Evolutionary conservation across 2,113 vertebrate species (phyloP).

Genomic region (Leucosticte australis): DNA sequence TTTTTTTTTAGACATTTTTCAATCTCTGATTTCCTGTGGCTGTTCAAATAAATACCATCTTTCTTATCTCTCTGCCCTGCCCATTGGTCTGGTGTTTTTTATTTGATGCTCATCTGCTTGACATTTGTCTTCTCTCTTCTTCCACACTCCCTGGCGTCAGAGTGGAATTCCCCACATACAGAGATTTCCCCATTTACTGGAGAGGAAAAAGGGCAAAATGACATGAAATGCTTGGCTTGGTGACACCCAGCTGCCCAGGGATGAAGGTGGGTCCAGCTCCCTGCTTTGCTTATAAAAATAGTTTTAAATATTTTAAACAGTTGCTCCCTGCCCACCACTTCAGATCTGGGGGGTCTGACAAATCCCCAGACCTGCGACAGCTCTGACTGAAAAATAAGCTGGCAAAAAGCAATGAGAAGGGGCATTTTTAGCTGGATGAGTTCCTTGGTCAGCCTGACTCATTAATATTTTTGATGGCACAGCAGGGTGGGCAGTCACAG

Average conservation of each 20-base stretch:
- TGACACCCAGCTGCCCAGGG: background rate
- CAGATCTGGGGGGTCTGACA: background rate
- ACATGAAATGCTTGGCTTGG: background rate
- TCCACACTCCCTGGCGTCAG: rapidly evolving
- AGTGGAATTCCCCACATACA: background rate
- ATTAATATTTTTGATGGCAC: background rate
- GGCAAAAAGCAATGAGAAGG: background rate
- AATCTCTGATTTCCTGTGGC: conserved; percentile 45
- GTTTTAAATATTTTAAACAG: background rate
- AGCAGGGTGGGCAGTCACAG: background rate
- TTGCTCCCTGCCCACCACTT: background rate
- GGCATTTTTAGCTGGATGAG: background rate
- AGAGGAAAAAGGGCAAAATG: background rate
- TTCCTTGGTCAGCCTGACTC: background rate
- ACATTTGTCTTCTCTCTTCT: background rate
- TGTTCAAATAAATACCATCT: conserved; percentile 63
- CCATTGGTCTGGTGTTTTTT: background rate
- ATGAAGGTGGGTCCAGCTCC: background rate
- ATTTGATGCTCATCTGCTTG: conserved; percentile 1
- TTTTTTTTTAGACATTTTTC: conserved; percentile 21
- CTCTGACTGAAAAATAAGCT: background rate
- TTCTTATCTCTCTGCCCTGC: conserved; percentile 60
- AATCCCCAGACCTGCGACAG: background rate
- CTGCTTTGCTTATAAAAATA: background rate
- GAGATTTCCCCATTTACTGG: background rate